Conservation (phyloP, 2,113 vertebrate species). For the Alligator mississippiensis region DNA sequence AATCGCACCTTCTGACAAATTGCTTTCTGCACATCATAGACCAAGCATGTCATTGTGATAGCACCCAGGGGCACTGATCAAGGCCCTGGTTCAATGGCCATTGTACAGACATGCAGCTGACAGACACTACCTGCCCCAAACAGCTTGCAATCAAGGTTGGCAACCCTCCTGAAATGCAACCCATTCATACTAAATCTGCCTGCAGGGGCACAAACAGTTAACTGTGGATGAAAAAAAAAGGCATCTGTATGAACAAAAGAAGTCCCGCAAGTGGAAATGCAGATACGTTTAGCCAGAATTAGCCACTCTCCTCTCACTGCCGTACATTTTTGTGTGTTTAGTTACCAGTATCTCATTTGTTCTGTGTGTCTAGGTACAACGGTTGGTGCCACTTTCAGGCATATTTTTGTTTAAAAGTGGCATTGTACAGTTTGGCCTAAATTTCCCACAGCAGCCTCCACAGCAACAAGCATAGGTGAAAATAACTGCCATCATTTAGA, state of each 20-base stretch:
- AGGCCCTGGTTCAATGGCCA: slow-evolving; percentile 47
- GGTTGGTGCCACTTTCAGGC: neutral
- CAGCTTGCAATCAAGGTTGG: slow-evolving; percentile 18
- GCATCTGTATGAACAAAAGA: neutral
- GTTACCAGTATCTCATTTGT: neutral
- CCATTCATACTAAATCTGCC: neutral
- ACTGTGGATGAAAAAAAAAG: neutral
- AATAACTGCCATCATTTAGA: neutral
- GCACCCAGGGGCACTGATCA: slow-evolving; percentile 58
- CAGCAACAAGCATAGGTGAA: neutral
- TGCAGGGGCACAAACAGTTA: neutral
- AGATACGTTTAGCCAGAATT: neutral
- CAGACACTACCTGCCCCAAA: slow-evolving; percentile 48
- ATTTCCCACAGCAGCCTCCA: neutral
- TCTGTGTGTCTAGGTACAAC: neutral
- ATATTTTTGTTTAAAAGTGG: neutral
- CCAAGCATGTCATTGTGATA: slow-evolving; percentile 58
- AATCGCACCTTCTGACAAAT: slow-evolving; percentile 36
- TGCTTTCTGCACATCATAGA: slow-evolving; percentile 45
- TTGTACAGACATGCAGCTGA: slow-evolving; percentile 41
- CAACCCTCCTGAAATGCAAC: neutral
- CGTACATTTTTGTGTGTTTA: neutral
- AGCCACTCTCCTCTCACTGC: neutral
- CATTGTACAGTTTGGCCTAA: neutral
- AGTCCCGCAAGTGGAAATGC: neutral